Evolutionary conservation across 1,140 invertebrate genomes (phyloP).

Genomic region (Ptiloglossa arizonensis): DNA sequence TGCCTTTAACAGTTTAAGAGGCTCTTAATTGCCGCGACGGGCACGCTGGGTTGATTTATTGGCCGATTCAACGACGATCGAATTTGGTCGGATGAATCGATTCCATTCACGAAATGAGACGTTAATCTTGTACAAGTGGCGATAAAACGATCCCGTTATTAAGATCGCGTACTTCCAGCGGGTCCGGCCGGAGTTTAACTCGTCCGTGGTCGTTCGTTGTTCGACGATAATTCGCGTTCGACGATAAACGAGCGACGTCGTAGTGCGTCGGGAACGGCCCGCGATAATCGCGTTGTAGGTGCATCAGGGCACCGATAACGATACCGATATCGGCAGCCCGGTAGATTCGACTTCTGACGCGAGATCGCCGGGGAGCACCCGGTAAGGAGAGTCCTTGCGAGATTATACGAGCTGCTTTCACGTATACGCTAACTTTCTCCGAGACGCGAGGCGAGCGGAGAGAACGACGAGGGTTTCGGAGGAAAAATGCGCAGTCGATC

Average conservation of each 20-base stretch:
- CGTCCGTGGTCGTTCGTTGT: neutral
- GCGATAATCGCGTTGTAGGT: constrained; percentile 1
- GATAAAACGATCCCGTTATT: constrained; percentile 42
- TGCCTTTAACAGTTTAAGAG: constrained; percentile 14
- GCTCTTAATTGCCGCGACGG: constrained; percentile 23
- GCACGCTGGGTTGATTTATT: constrained; percentile 15
- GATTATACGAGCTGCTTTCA: constrained; percentile 69
- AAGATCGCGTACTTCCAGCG: no score
- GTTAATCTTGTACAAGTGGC: constrained; percentile 30
- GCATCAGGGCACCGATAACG: constrained; percentile 27
- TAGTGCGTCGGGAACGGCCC: neutral
- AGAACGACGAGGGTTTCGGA: constrained; percentile 58
- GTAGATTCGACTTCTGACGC: constrained; percentile 26
- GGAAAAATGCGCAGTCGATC: constrained; percentile 59
- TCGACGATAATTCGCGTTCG: neutral
- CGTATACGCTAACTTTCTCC: constrained; percentile 70
- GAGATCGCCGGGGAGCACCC: constrained; percentile 11
- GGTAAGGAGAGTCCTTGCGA: constrained; percentile 39
- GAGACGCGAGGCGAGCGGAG: constrained; percentile 50
- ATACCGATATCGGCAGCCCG: neutral
- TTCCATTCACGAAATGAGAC: constrained; percentile 32
- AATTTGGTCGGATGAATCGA: constrained; percentile 32
- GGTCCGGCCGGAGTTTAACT: no score
- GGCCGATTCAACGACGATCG: constrained; percentile 16
- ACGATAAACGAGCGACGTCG: neutral